Base-by-base conservation (phyloP, 2,888 invertebrate genomes). In the Cephalotes varians region DNA sequence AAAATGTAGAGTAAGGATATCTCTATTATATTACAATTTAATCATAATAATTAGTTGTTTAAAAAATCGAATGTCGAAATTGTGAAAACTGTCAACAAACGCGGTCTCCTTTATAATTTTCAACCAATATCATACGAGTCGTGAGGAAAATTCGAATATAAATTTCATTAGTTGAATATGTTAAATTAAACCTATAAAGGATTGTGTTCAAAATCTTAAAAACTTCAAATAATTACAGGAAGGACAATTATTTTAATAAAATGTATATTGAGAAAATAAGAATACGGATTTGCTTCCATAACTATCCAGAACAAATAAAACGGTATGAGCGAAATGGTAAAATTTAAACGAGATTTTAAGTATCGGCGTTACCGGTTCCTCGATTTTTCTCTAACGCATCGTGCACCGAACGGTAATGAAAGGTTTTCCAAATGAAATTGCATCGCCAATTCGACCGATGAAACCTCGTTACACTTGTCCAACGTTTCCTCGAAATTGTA, bases 341-440 rank as follows among this genome's bases (percentile, higher is more conserved):
- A 25, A 51, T 40, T 44, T 64, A 51, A 49, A 74, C 25, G 47
- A 65, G 28, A 15, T 37, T 76, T 49, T n/a, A 65, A n/a, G 18
- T 25, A 65, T 62, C 25, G 31, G 9, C 15, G 15, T 34, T 25
- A 34, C n/a, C 31, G 34, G 34, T 62, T 18, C 0, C 47, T 62
- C 58, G 56, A 58, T 47, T 6, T 6, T 15, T 31, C 10, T 31
- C 31, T 34, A 49, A 25, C 28, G 44, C 28, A 31, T 71, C n/a
- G 44, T 25, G 25, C 21, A 25, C 10, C 49, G 49, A 62, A 49
- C 25, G 25, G n/a, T 51, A 74, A 74, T 74, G 37, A 74, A 74
- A 74, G 18, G 49, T 18, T 74, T 49, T 74, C 10, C 60, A 74
- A 74, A 74, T 74, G 25, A 62, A 74, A 74, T 18, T 74, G 47